Percentiles rank a stretch among this genome's conserved stretches.
Evolutionary conservation across 30 jellyfish, hydroid and myxozoan species (phyloP).

Genomic region (Phacellophora camtschatica): DNA sequence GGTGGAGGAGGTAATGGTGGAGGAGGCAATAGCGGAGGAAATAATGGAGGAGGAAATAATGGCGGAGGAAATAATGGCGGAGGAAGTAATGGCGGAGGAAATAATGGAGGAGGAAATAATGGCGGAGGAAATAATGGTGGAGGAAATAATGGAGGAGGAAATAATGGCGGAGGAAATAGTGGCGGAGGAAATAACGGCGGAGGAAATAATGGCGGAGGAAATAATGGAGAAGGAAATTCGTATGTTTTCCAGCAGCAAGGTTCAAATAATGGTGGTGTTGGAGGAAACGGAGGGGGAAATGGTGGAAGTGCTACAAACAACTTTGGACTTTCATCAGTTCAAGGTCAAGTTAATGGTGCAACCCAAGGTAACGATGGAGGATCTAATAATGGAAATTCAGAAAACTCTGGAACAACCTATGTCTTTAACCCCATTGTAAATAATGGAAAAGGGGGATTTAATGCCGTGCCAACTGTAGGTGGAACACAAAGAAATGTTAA

Average conservation of each 20-base stretch:
- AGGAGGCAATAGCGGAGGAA: conserved; percentile 12
- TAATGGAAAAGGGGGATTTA: conserved; percentile 38
- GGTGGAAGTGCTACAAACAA: background rate
- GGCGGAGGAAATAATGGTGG: conserved; percentile 8
- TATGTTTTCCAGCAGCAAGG: conserved; percentile 10
- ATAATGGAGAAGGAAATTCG: conserved; percentile 5
- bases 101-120: background rate
- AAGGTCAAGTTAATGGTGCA: background rate
- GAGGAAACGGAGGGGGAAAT: conserved; percentile 1
- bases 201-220: background rate
- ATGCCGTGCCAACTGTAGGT: conserved; percentile 41
- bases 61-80: conserved; percentile 24
- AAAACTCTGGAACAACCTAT: conserved; percentile 42
- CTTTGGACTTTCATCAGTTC: conserved; percentile 6
- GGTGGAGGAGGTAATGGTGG: conserved; percentile 5
- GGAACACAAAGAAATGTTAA: conserved; percentile 52
- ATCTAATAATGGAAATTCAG: background rate
- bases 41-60: conserved; percentile 7
- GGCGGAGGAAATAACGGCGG: background rate
- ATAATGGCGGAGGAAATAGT: background rate
- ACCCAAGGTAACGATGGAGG: conserved; percentile 26
- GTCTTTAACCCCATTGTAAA: conserved; percentile 4
- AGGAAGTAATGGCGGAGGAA: conserved; percentile 8
- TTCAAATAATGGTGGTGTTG: background rate
- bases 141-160: background rate